Evolutionary conservation across 2,888 invertebrate genomes (phyloP).

Genomic region (Maniola hyperantus): DNA sequence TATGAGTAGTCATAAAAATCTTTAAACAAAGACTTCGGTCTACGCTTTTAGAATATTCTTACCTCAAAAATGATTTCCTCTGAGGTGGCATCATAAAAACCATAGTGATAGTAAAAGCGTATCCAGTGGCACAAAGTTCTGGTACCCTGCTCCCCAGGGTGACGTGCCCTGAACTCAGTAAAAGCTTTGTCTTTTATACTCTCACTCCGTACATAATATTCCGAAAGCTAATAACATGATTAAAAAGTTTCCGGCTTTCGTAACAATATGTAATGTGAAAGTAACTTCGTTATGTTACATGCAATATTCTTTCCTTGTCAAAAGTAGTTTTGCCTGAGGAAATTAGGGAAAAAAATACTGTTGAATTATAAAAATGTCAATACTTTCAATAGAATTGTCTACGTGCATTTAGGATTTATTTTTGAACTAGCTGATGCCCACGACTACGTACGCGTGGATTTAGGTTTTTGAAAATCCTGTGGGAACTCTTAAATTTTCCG

Average conservation of each 20-base stretch:
- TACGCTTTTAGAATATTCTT: no score
- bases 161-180: conserved; percentile 42
- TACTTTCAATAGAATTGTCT: no score
- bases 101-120: conserved; percentile 8
- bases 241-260: conserved; percentile 31
- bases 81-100: conserved; percentile 2
- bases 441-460: no score
- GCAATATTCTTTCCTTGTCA: background rate
- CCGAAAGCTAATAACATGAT: conserved; percentile 41
- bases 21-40: no score
- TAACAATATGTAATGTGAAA: background rate
- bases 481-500: no score
- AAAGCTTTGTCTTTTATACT: conserved; percentile 46
- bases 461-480: no score
- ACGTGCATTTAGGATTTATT: no score
- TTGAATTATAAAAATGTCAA: background rate
- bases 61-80: background rate
- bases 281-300: conserved; percentile 10
- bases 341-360: background rate
- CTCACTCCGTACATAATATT: conserved; percentile 40
- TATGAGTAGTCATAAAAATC: no score
- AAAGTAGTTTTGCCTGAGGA: background rate
- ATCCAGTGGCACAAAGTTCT: conserved; percentile 8
- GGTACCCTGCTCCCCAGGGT: conserved; percentile 37
- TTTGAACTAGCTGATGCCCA: no score